Conservation (phyloP, 1,140 invertebrate genomes). For the Eupeodes corollae region DNA sequence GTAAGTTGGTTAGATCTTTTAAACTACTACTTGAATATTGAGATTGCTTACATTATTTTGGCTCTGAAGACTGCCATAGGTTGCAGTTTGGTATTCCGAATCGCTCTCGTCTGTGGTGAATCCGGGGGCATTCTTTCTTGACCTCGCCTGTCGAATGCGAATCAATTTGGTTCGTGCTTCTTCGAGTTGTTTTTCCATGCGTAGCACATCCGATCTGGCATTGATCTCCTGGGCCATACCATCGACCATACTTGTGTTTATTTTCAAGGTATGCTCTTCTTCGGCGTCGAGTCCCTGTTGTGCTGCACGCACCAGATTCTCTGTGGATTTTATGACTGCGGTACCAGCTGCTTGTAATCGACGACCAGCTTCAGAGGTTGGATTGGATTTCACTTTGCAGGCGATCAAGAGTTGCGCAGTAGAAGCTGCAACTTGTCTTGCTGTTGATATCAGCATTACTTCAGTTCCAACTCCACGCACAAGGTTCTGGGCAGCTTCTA, state of each 20-base stretch:
- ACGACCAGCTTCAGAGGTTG: slow-evolving; percentile 83
- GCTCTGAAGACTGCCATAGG: slow-evolving; percentile 24
- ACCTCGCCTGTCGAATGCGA: slow-evolving; percentile 74
- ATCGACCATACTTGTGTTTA: slow-evolving; percentile 85
- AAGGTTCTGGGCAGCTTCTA: slow-evolving; percentile 92
- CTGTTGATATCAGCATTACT: slow-evolving; percentile 91
- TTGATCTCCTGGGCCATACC: slow-evolving; percentile 89
- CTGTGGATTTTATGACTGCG: slow-evolving; percentile 93
- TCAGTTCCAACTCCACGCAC: slow-evolving; percentile 91
- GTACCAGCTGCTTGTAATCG: slow-evolving; percentile 91
- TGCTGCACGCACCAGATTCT: slow-evolving; percentile 89
- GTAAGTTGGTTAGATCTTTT: slow-evolving; percentile 16
- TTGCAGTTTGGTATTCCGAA: slow-evolving; percentile 29
- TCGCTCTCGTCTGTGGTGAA: slow-evolving; percentile 48
- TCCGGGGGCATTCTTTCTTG: slow-evolving; percentile 50
- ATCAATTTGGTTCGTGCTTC: slow-evolving; percentile 82
- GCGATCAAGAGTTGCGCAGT: slow-evolving; percentile 95
- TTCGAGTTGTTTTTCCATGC: slow-evolving; percentile 87
- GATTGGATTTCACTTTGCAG: slow-evolving; percentile 95
- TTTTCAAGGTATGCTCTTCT: slow-evolving; percentile 78
- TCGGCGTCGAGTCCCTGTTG: slow-evolving; percentile 86
- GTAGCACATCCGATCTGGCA: slow-evolving; percentile 73
- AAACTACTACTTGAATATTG: neutral
- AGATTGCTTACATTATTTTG: slow-evolving; percentile 33
- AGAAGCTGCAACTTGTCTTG: slow-evolving; percentile 93